phyloP scores from a whole-genome alignment of 64 coral and sea anemone genomes.

The Acropora yongei region DNA sequence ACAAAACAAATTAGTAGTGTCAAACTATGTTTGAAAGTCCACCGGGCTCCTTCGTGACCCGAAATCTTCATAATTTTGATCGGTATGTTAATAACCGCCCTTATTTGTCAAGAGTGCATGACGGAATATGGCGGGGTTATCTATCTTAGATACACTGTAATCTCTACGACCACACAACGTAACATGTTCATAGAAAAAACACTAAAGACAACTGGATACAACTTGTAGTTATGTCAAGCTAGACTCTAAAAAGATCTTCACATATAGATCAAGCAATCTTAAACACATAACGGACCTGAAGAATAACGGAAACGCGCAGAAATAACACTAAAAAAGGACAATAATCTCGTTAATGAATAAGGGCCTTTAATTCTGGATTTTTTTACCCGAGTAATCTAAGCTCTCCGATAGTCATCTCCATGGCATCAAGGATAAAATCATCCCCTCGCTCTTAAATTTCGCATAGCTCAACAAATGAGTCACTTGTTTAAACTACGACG shows the following conservation, averaged over 20 bases:
- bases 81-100: not conserved
- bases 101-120: not conserved
- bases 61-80: not conserved
- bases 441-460: not conserved
- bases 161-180: not conserved
- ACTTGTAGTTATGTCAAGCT: too few species aligned
- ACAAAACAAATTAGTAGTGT: too few species aligned
- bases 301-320: not conserved
- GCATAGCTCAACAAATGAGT: not conserved
- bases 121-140: not conserved
- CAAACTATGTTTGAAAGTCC: too few species aligned
- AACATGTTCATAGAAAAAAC: not conserved
- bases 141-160: not conserved
- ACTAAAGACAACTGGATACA: not conserved
- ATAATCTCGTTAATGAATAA: not conserved
- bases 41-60: too few species aligned
- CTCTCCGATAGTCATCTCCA: not conserved
- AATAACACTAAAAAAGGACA: not conserved
- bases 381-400: not conserved
- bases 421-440: constrained; percentile 1
- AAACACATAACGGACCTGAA: not conserved
- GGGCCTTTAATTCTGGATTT: not conserved
- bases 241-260: too few species aligned
- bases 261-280: too few species aligned
- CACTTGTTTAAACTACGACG: not conserved